Evolutionary conservation across 2,888 invertebrate genomes (phyloP).

Genomic region (Tachina fera): DNA sequence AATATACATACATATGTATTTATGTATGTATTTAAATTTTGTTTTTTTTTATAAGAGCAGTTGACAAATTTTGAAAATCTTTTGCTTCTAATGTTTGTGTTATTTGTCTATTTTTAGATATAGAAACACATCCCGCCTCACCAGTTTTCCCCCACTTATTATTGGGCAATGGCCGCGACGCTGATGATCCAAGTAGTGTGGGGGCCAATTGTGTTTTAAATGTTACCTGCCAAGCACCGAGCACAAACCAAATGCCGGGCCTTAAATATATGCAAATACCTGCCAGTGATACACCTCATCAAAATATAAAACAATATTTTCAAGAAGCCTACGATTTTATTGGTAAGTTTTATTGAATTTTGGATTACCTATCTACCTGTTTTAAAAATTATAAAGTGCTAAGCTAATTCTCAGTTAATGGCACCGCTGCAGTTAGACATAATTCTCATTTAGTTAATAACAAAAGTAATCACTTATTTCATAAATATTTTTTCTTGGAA

Average conservation of each 20-base stretch:
- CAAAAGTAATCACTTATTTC: too few relatives aligned
- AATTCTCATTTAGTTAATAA: too few relatives aligned
- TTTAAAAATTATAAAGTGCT: background rate
- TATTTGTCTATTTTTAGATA: constrained; percentile 83
- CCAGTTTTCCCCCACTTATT: constrained; percentile 91
- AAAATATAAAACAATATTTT: constrained; percentile 94
- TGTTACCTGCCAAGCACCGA: constrained; percentile 90
- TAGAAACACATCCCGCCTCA: constrained; percentile 90
- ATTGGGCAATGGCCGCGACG: constrained; percentile 92
- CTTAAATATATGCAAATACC: constrained; percentile 90
- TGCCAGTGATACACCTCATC: constrained; percentile 91
- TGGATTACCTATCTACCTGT: background rate
- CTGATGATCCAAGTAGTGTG: constrained; percentile 88
- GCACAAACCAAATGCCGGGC: constrained; percentile 86
- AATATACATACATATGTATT: too few relatives aligned
- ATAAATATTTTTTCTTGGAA: too few relatives aligned
- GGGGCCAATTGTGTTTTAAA: constrained; percentile 91
- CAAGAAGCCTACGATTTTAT: constrained; percentile 94
- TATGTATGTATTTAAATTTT: too few relatives aligned
- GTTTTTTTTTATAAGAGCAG: background rate
- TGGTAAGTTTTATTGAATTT: constrained; percentile 85
- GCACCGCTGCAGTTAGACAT: too few relatives aligned
- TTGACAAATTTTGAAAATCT: background rate
- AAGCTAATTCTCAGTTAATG: too few relatives aligned
- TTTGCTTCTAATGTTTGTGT: constrained; percentile 33